These are phyloP conservation scores for Choristoneura fumiferana DNA, from an alignment of 1,140 invertebrate genomes.

Conservation along the genomic window DNA sequence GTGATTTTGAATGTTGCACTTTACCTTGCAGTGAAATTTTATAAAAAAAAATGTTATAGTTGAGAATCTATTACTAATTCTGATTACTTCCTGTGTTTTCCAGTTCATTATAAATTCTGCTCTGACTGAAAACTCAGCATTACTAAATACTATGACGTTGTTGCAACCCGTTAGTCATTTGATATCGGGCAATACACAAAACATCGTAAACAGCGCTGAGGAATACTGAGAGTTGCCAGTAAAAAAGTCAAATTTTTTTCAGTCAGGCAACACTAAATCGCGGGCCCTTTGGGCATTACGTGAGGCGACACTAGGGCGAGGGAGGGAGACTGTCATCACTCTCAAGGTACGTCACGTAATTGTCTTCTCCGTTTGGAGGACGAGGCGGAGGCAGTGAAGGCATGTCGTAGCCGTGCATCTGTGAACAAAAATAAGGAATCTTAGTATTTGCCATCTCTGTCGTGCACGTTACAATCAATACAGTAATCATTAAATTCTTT, in stretches of 20 bases:
- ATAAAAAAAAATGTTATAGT: neutral
- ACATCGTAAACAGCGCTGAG: too few species aligned
- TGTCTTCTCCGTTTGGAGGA: slow-evolving; percentile 90
- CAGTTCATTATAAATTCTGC: neutral
- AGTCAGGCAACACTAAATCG: slow-evolving; percentile 1
- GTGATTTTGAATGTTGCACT: slow-evolving; percentile 1
- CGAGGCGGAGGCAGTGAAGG: slow-evolving; percentile 81
- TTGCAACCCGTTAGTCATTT: too few species aligned
- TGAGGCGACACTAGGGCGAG: slow-evolving; percentile 80
- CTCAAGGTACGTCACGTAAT: slow-evolving; percentile 93
- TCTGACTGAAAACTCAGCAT: slow-evolving; percentile 5
- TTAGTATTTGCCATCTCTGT: too few species aligned
- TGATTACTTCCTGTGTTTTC: slow-evolving; percentile 5
- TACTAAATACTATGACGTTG: too few species aligned
- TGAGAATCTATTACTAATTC: neutral
- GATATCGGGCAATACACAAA: too few species aligned
- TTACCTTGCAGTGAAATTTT: neutral
- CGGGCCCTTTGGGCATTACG: slow-evolving; percentile 38
- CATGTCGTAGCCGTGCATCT: slow-evolving; percentile 95
- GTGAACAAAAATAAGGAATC: slow-evolving; percentile 39
- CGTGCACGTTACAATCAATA: too few species aligned
- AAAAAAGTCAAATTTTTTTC: neutral
- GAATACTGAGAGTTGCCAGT: too few species aligned
- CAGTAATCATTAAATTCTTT: too few species aligned
- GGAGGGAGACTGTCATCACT: slow-evolving; percentile 89